These are phyloP conservation scores for Hoplodrina blanda DNA, from an alignment of 2,888 invertebrate species.

Conservation along the genomic window DNA sequence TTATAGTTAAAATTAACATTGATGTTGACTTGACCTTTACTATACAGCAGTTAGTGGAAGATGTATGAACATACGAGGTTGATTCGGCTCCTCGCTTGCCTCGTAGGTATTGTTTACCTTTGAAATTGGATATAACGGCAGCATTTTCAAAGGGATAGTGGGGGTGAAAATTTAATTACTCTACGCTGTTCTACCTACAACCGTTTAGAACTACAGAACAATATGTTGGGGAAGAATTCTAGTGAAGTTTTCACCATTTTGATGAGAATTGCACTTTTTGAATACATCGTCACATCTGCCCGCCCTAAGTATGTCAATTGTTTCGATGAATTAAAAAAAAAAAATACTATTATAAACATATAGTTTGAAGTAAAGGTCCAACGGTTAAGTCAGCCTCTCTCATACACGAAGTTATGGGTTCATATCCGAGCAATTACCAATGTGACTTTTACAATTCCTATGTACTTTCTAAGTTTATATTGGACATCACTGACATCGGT, in stretches of 20 bases:
- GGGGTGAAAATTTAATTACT: constrained; percentile 73
- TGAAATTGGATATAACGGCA: constrained; percentile 76
- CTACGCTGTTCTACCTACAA: constrained; percentile 41
- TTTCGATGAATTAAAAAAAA: too few relatives aligned
- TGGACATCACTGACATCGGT: too few relatives aligned
- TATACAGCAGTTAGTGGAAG: constrained; percentile 54
- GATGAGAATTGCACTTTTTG: background rate
- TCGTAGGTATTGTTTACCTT: constrained; percentile 76
- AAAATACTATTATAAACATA: too few relatives aligned
- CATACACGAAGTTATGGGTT: too few relatives aligned
- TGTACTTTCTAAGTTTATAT: too few relatives aligned
- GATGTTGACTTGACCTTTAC: constrained; percentile 66
- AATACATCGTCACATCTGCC: background rate
- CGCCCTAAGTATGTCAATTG: background rate
- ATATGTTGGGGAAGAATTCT: constrained; percentile 15
- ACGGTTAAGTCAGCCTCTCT: too few relatives aligned
- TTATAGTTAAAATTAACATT: constrained; percentile 60
- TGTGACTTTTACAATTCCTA: too few relatives aligned
- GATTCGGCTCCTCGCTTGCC: constrained; percentile 42
- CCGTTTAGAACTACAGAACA: constrained; percentile 19
- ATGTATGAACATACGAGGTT: constrained; percentile 63
- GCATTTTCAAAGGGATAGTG: constrained; percentile 70
- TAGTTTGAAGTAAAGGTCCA: too few relatives aligned
- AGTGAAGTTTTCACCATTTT: background rate
- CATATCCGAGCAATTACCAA: too few relatives aligned